phyloP scores from a whole-genome alignment of 2,113 vertebrate species.

The Corapipo altera region DNA sequence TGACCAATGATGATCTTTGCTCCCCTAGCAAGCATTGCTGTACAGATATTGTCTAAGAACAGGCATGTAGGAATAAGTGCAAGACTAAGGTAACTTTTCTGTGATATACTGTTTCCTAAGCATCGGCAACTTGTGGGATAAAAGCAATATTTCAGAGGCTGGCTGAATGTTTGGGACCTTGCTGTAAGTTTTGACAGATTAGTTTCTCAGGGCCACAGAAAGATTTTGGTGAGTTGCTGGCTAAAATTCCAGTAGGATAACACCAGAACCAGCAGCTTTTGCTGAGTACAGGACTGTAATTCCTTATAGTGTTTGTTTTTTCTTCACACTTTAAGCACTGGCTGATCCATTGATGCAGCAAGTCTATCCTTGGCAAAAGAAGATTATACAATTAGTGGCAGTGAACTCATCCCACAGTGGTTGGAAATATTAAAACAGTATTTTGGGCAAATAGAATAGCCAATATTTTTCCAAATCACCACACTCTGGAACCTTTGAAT shows the following conservation, averaged over 20 bases:
- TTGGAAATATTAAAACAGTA: background rate
- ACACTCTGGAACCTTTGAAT: background rate
- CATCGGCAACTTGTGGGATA: background rate
- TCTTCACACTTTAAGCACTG: background rate
- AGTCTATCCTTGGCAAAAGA: background rate
- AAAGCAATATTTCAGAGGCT: background rate
- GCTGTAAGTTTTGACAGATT: background rate
- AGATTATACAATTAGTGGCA: background rate
- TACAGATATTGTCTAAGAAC: background rate
- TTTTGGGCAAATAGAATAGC: background rate
- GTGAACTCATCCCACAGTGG: background rate
- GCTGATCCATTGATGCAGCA: conserved; percentile 1
- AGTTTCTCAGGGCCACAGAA: background rate
- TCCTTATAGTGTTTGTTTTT: background rate
- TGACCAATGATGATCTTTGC: background rate
- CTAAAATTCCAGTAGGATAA: background rate
- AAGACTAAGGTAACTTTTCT: background rate
- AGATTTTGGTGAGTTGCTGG: background rate
- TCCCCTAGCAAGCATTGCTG: background rate
- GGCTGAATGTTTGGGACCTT: background rate
- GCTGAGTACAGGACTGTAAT: background rate
- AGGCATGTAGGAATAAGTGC: background rate
- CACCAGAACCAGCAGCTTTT: background rate
- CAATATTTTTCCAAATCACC: background rate
- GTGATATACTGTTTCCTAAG: background rate